Evolutionary conservation across 2,888 invertebrate genomes (phyloP).

Genomic region (Lacanobia wlatinum): DNA sequence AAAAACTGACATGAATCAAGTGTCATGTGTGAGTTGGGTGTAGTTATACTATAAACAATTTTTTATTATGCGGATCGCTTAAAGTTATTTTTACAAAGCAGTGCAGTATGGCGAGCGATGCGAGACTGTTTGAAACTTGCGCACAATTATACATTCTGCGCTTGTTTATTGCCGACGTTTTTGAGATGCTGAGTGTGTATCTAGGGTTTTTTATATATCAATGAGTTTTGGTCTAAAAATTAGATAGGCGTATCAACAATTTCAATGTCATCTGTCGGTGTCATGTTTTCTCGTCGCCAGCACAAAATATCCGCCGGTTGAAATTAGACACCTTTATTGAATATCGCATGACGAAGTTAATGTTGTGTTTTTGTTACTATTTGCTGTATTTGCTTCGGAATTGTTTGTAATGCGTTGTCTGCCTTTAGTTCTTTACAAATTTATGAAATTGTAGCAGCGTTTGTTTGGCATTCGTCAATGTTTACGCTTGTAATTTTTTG

Average conservation of each 20-base stretch:
- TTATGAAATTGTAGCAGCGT: constrained; percentile 14
- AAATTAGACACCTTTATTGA: constrained; percentile 62
- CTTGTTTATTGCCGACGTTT: too few relatives aligned
- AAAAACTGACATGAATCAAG: too few relatives aligned
- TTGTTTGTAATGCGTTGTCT: constrained; percentile 14
- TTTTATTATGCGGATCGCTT: too few relatives aligned
- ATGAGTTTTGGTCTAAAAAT: constrained; percentile 39
- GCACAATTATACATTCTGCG: too few relatives aligned
- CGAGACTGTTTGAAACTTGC: too few relatives aligned
- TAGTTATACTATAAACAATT: too few relatives aligned
- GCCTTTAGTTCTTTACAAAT: constrained; percentile 23
- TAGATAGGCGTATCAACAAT: constrained; percentile 41
- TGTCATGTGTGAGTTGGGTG: too few relatives aligned
- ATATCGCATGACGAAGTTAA: constrained; percentile 68
- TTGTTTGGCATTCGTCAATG: constrained; percentile 1
- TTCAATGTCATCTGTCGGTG: constrained; percentile 63
- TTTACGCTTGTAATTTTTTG: not conserved
- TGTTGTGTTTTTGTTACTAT: constrained; percentile 63
- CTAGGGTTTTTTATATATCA: too few relatives aligned
- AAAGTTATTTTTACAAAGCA: too few relatives aligned
- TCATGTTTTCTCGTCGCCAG: constrained; percentile 59
- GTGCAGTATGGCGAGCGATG: too few relatives aligned
- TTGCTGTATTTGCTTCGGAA: constrained; percentile 12
- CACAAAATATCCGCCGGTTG: constrained; percentile 70
- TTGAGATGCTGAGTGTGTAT: too few relatives aligned